Evolutionary conservation across 2,888 invertebrate species (phyloP), one percentile per base, ranked within the genome.

Genomic region (Synanthedon andrenaeformis): DNA sequence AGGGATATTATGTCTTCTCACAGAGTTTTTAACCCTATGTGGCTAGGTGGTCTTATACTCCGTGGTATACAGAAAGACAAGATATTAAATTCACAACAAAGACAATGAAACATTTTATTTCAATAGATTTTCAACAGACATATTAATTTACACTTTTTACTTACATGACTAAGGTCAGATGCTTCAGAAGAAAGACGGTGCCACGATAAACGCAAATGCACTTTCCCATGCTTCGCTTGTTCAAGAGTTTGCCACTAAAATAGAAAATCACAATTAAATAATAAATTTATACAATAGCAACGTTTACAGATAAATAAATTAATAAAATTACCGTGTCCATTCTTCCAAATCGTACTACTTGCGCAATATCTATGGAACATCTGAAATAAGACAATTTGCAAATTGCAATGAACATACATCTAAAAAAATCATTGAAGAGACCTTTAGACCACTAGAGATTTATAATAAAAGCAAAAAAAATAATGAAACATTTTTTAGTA

Each of bases 221-320:
- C 90, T 88, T 96, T 93, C 5, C 99, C 99, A 70, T 96, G 96
- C 77, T 97, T 97, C 8, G 97, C 97, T 79, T 96, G 94, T 78
- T 98, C 97, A 62, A 99, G 88, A 0, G 96, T 95, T 61, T 97
- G 90, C 98, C 99, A 98, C 96, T 98, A 79, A 50, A 72, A 68
- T 45, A 56, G n/a, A 11, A 51, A 19, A 17, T 14, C 41, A 2
- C 11, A 17, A 51, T 17, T 35, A 8, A 42, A 10, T 48, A 8
- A 35, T 19, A 14, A 45, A 49, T 48, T 1, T 52, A 49, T 56
- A 51, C 13, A 23, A 11, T 28, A 50, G 2, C 8, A 13, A 41
- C 52, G 61, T 75, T 74, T 69, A 86, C 86, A 35, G n/a, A 13
- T 28, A 50, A 35, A 28, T 35, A 28, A 52, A 13, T 28, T 41